Percentiles rank a stretch among this genome's conserved stretches.
These are phyloP conservation scores for Drosophila athabasca DNA, from an alignment of 1,140 invertebrate genomes.

Conservation along the genomic window DNA sequence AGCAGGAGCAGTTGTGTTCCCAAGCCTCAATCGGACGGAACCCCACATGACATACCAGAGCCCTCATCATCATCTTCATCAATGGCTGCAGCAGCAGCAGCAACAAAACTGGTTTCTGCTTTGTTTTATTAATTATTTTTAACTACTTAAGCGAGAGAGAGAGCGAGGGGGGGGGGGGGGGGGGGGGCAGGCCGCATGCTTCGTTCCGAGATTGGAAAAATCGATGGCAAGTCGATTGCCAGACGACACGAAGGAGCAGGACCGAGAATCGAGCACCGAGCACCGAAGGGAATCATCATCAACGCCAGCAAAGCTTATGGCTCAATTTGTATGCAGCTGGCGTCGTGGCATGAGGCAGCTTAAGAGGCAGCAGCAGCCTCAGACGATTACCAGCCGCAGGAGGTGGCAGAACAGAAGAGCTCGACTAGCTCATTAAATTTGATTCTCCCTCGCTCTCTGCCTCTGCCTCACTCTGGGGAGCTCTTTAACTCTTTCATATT, in stretches of 20 bases:
- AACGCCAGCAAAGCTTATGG: constrained; percentile 66
- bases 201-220: constrained; percentile 51
- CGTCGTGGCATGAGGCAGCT: constrained; percentile 52
- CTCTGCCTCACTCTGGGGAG: too few species aligned
- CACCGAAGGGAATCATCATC: constrained; percentile 38
- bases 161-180: not conserved
- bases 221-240: constrained; percentile 58
- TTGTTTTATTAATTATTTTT: constrained; percentile 76
- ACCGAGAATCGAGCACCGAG: constrained; percentile 2
- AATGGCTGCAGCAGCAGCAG: constrained; percentile 33
- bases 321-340: constrained; percentile 79
- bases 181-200: constrained; percentile 12
- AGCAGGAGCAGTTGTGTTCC: not conserved
- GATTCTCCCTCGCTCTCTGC: not conserved
- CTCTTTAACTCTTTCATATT: constrained; percentile 47
- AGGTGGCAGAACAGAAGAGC: constrained; percentile 2
- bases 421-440: constrained; percentile 61
- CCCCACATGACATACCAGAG: constrained; percentile 5
- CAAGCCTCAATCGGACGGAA: constrained; percentile 11
- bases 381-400: constrained; percentile 15
- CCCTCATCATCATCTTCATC: constrained; percentile 30
- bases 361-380: constrained; percentile 39
- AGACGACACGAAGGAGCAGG: constrained; percentile 39
- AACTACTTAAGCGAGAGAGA: constrained; percentile 46
- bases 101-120: constrained; percentile 66